Evolutionary conservation across 2,113 vertebrate species (phyloP), one percentile per base, ranked within the genome.

Genomic region (Corvus cornix): DNA sequence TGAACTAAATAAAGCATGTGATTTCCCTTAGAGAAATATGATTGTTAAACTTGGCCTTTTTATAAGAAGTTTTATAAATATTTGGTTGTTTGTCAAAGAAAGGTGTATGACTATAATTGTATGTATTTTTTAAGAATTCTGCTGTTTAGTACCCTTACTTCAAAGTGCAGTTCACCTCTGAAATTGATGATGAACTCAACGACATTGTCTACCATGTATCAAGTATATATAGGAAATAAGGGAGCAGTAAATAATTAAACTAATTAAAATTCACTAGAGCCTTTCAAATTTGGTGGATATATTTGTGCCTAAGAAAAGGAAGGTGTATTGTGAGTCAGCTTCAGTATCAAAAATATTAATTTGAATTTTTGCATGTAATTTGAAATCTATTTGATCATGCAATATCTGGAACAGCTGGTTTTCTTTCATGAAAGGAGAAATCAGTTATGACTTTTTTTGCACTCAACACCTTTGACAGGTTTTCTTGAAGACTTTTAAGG

Each of bases 81-180:
- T 59, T n/a, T 48, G 49, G 7, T 44, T 85, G 46, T 26, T 90
- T 39, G 6, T 55, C 48, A 46, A 70, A 43, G 51, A 66, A 74
- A 55, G 10, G 4, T 70, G 7, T 70, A 49, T 46, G 12, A 69
- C 23, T 69, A 77, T 37, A 51, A 63, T 8, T 44, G 24, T 26
- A 49, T 73, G 7, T 70, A 33, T 67, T 84, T 93, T 80, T 86
- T 1, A 75, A 91, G 10, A 26, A 22, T 74, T 62, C 28, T 84
- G 6, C n/a, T 92, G 21, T 63, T 77, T 33, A 84, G 33, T 46
- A 15, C 7, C 35, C 5, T 37, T 76, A 43, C 15, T 84, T 91
- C 28, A 19, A 89, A 94, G 76, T 89, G 87, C 60, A 64, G n/a
- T 90, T 93, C 63, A 78, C 12, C 51, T 90, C 80, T 95, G 93